phyloP scores from a whole-genome alignment of 2,888 invertebrate species.

The Masnerella sp. region DNA sequence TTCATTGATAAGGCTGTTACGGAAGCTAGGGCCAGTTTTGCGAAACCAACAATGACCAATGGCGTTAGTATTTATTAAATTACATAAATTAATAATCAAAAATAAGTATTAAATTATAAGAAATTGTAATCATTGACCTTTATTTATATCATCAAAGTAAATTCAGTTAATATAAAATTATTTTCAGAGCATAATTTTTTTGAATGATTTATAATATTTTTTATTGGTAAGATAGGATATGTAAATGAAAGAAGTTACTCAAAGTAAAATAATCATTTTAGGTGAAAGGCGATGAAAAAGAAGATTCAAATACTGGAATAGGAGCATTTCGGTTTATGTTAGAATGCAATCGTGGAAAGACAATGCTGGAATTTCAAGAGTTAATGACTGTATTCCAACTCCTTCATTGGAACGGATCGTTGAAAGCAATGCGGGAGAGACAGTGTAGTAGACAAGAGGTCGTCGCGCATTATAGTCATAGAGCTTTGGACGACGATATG shows the following conservation, averaged over 20 bases:
- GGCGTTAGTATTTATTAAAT: conserved; percentile 68
- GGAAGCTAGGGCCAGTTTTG: conserved; percentile 89
- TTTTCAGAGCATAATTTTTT: no score
- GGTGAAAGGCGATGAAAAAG: conserved; percentile 80
- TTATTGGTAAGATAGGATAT: no score
- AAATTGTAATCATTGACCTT: no score
- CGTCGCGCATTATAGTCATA: conserved; percentile 94
- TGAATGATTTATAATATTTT: no score
- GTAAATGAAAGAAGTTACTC: no score
- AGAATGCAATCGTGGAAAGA: conserved; percentile 84
- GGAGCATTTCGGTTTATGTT: conserved; percentile 84
- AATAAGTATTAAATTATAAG: neutral
- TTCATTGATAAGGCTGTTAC: conserved; percentile 96
- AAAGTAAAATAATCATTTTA: no score
- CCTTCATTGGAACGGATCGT: conserved; percentile 97
- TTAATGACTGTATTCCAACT: conserved; percentile 98
- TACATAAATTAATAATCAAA: neutral
- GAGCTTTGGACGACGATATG: conserved; percentile 96
- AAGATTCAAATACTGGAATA: conserved; percentile 86
- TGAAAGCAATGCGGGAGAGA: conserved; percentile 96
- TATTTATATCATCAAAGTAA: no score
- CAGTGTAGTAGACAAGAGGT: conserved; percentile 96
- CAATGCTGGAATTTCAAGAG: conserved; percentile 97
- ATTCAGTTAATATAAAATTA: no score
- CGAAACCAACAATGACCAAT: conserved; percentile 72